Percentiles rank a stretch among this genome's conserved stretches.
phyloP scores from a whole-genome alignment of 2,113 vertebrate species.

The Recurvirostra avosetta region DNA sequence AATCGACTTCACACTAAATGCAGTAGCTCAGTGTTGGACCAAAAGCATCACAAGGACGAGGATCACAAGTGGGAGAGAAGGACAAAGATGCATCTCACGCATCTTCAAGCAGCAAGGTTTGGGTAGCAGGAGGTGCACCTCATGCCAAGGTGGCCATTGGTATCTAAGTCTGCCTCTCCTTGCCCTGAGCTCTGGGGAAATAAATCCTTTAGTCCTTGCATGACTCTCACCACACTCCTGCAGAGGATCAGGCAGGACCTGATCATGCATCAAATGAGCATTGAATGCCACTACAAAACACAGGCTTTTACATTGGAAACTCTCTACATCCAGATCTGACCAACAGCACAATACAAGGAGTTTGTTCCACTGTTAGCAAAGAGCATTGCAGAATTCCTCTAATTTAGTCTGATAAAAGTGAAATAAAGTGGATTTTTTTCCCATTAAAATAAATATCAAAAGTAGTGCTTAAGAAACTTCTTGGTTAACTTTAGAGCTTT shows the following conservation, averaged over 20 bases:
- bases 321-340: background rate
- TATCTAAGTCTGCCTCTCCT: background rate
- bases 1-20: background rate
- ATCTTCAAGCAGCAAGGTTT: background rate
- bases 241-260: background rate
- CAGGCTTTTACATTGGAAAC: background rate
- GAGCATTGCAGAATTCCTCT: background rate
- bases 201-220: background rate
- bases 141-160: background rate
- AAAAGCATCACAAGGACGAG: background rate
- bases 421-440: background rate
- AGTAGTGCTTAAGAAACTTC: background rate
- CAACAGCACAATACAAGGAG: background rate
- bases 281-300: background rate
- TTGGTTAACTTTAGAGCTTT: background rate
- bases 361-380: background rate
- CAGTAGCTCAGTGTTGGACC: background rate
- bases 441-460: conserved; percentile 3
- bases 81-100: background rate
- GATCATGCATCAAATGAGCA: background rate
- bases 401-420: background rate
- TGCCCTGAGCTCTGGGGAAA: background rate
- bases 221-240: background rate
- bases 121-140: background rate
- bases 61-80: background rate